Conservation (phyloP, 35 echinoderm and acorn worm species). For the Stichopus chloronotus region DNA sequence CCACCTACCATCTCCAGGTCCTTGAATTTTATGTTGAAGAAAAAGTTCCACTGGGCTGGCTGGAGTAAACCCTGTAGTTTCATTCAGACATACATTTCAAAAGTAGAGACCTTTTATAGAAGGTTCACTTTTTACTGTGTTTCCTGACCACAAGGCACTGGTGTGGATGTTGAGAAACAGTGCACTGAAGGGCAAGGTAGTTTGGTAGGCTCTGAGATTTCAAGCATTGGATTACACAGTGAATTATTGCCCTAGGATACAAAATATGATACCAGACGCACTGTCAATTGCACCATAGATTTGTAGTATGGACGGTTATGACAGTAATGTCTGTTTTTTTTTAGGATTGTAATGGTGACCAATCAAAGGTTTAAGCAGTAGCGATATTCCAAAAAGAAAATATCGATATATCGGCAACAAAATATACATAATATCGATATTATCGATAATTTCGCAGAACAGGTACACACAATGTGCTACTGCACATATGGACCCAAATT, state of each 20-base stretch:
- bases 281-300: background rate
- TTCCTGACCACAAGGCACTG: conserved; percentile 15
- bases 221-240: conserved; percentile 22
- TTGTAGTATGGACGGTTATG: background rate
- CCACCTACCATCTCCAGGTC: too few species aligned
- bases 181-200: background rate
- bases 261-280: background rate
- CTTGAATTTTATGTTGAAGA: too few species aligned
- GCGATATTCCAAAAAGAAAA: too few species aligned
- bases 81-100: background rate
- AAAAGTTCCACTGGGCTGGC: too few species aligned
- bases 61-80: too few species aligned
- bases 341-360: background rate
- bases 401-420: too few species aligned
- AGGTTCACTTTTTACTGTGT: conserved; percentile 9
- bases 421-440: too few species aligned
- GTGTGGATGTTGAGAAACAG: conserved; percentile 36
- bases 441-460: too few species aligned
- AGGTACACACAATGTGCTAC: too few species aligned
- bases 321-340: conserved; percentile 21
- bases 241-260: conserved; percentile 5
- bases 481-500: too few species aligned
- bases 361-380: background rate
- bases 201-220: background rate
- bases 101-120: conserved; percentile 17